A percentile compares a stretch with the other conserved stretches of the same genome.
phyloP scores from a whole-genome alignment of 2,113 vertebrate genomes.

The Dasyprocta punctata region DNA sequence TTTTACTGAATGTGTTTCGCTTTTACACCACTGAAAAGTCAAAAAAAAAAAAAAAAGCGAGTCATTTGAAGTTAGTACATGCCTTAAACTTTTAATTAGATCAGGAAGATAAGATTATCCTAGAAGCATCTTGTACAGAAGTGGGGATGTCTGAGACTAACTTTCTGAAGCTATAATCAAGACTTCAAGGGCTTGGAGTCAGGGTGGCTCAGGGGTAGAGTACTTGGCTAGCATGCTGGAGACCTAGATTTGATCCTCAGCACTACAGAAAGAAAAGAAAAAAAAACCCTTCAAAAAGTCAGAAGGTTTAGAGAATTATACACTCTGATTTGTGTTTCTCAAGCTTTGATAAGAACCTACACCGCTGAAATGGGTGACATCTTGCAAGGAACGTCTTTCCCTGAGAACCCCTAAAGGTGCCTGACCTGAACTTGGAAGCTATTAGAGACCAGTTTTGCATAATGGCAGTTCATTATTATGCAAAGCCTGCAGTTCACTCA shows the following conservation, averaged over 20 bases:
- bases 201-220: background rate
- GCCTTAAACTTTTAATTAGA: slow-evolving; percentile 23
- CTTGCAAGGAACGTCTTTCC: background rate
- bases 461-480: background rate
- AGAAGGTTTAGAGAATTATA: background rate
- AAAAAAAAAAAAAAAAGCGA: background rate
- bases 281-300: background rate
- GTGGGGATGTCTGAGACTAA: background rate
- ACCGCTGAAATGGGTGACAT: background rate
- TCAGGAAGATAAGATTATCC: background rate
- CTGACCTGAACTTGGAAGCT: background rate
- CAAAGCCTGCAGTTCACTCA: background rate
- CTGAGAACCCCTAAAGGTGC: background rate
- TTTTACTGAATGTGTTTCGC: background rate
- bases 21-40: background rate
- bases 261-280: background rate
- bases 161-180: slow-evolving; percentile 13
- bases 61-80: background rate
- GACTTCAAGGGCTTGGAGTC: background rate
- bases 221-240: background rate
- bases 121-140: background rate
- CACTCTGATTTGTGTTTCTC: background rate
- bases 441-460: background rate
- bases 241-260: background rate
- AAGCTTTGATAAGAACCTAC: background rate